Base-by-base conservation (phyloP, 53 echinoderm and acorn worm genomes). In the Holothuria leucospilota region DNA sequence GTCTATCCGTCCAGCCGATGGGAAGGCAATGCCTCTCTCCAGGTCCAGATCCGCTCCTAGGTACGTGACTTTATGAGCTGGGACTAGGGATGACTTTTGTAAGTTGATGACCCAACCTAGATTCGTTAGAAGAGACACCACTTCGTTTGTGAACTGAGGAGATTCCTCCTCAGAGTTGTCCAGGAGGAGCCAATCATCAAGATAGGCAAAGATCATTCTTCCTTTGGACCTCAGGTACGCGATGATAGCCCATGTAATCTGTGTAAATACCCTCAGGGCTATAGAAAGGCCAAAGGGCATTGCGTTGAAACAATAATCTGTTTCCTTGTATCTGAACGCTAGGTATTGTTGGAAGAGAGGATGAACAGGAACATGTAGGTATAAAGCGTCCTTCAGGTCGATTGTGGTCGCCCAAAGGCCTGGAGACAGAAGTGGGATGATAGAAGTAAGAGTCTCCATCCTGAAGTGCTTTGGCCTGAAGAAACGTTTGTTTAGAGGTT, bases 101-200 rank as follows among this genome's bases (percentile, higher is more conserved):
- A 9, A 4, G 18, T 65, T 65, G 25, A 65, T 28, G 24, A 65
- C 28, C 25, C 24, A 65, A 24, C 65, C 65, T 9, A 65, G 65
- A 5, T 28, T 6, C 18, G 6, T 24, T 16, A 65, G 4, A 4
- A 65, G 12, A 9, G 25, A 4, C 9, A 65, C 28, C 18, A 65
- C 65, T 16, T 65, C 13, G 24, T 28, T 16, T 65, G 28, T 28
- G 5, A 65, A 16, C 65, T 9, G 8, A 9, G 5, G 25, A 9
- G 28, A 65, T 10, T 26, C 6, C 65, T 9, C 25, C 24, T 16
- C 21, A 20, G 87, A 87, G 0, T 13, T 13, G 23, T 52, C 90
- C 8, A 91, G 8, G 13, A 85, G 51, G 29, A 94, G 85, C 83
- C 86, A 93, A 53, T 93, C 85, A 90, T 90, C 90, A 0, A 94